These are phyloP conservation scores for Aphelinus certus DNA, from an alignment of 1,140 invertebrate genomes.

Conservation along the genomic window DNA sequence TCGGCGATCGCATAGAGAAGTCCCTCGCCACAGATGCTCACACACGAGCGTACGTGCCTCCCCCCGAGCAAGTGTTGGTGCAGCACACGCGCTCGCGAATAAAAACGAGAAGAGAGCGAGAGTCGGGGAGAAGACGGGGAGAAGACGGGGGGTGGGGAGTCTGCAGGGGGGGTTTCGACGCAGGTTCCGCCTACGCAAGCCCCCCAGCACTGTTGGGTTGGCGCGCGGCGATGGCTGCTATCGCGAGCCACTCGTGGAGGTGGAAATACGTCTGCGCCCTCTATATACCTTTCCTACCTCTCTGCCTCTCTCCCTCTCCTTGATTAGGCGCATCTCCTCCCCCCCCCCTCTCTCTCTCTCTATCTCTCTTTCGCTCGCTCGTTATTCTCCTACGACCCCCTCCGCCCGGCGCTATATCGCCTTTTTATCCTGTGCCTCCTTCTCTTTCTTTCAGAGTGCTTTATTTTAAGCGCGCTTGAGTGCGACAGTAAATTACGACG, in stretches of 20 bases:
- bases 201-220: conserved; percentile 36
- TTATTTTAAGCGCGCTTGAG: no score
- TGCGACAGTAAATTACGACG: conserved; percentile 7
- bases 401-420: no score
- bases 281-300: conserved; percentile 37
- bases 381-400: no score
- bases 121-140: neutral
- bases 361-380: conserved; percentile 2
- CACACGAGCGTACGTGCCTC: neutral
- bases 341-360: conserved; percentile 6
- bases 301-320: conserved; percentile 6
- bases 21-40: neutral
- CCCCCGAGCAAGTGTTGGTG: no score
- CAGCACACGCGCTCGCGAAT: neutral
- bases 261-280: conserved; percentile 62
- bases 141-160: neutral
- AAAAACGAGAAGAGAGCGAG: neutral
- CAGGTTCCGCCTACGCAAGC: conserved; percentile 63
- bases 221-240: conserved; percentile 63
- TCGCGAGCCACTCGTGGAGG: conserved; percentile 52
- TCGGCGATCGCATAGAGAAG: neutral
- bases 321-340: no score
- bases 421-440: no score
- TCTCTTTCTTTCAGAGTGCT: no score
- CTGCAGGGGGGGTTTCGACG: neutral